A percentile compares a stretch with the other conserved stretches of the same genome.
Evolutionary conservation across 2,797 vertebrate species (phyloP).

Genomic region (Anas georgica): DNA sequence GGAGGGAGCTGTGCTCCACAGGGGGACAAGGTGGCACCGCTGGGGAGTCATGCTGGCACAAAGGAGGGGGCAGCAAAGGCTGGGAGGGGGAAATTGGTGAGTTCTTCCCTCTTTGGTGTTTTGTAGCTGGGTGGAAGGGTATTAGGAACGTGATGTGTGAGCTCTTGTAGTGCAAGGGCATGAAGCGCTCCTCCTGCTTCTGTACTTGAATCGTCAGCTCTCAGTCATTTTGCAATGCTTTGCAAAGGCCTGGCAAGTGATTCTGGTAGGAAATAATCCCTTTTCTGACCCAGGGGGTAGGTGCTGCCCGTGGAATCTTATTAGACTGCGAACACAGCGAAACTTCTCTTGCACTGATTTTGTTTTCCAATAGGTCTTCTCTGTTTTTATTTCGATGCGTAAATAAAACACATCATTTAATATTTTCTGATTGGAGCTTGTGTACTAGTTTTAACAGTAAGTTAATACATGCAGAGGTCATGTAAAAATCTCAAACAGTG

Average conservation of each 20-base stretch:
- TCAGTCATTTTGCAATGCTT: background rate
- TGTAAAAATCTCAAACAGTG: background rate
- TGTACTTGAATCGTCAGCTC: background rate
- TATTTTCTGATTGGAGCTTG: background rate
- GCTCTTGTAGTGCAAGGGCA: accelerated
- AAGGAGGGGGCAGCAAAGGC: background rate
- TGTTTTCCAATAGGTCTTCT: background rate
- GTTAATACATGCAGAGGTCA: background rate
- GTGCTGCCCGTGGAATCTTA: background rate
- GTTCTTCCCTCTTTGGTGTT: background rate
- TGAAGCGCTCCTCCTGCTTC: background rate
- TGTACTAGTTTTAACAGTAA: background rate
- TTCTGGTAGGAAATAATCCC: background rate
- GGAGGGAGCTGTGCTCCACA: background rate
- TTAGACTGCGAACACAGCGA: accelerated
- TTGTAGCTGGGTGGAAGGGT: background rate
- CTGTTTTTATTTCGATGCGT: background rate
- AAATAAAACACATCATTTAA: background rate
- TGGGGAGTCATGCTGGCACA: background rate
- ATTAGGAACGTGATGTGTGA: accelerated
- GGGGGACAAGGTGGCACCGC: background rate
- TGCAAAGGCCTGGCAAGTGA: background rate
- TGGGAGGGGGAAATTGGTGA: background rate
- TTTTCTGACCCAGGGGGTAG: background rate
- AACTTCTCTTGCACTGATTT: background rate